phyloP scores from a whole-genome alignment of 2,888 invertebrate species.

The Caenorhabditis uteleia region DNA sequence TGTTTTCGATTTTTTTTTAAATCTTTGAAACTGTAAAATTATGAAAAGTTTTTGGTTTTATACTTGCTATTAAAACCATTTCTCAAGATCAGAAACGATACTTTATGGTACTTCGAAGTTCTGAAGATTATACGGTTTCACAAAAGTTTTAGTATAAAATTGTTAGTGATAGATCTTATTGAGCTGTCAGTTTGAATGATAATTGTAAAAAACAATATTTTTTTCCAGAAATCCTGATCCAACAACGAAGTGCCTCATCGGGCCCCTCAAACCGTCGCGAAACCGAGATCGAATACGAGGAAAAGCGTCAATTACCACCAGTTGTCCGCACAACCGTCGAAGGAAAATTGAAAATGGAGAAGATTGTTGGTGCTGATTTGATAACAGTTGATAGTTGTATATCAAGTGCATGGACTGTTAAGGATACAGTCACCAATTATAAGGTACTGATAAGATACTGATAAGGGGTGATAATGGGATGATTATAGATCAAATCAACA shows the following conservation, averaged over 20 bases:
- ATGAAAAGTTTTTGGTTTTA: too few relatives aligned
- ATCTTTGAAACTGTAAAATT: too few relatives aligned
- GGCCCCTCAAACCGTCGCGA: conserved; percentile 23
- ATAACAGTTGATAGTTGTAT: conserved; percentile 60
- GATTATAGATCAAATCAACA: conserved; percentile 60
- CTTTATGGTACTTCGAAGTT: too few relatives aligned
- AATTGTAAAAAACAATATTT: neutral
- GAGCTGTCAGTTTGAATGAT: too few relatives aligned
- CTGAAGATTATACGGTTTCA: too few relatives aligned
- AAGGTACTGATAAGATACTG: conserved; percentile 42
- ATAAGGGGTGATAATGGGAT: neutral
- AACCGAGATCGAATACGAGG: conserved; percentile 39
- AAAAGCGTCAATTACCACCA: conserved; percentile 39
- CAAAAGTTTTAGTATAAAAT: too few relatives aligned
- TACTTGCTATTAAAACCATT: too few relatives aligned
- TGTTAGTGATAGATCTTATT: too few relatives aligned
- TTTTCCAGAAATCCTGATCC: conserved; percentile 33
- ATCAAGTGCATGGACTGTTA: conserved; percentile 63
- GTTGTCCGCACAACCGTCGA: conserved; percentile 67
- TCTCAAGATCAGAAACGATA: too few relatives aligned
- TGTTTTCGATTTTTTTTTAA: too few relatives aligned
- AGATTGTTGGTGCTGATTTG: conserved; percentile 61
- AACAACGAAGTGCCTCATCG: conserved; percentile 16
- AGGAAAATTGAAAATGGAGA: conserved; percentile 67
- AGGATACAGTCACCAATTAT: conserved; percentile 67